Percentiles rank a stretch among this genome's conserved stretches.
These are phyloP conservation scores for Prionace glauca DNA, from an alignment of 2,797 vertebrate species.

Conservation along the genomic window DNA sequence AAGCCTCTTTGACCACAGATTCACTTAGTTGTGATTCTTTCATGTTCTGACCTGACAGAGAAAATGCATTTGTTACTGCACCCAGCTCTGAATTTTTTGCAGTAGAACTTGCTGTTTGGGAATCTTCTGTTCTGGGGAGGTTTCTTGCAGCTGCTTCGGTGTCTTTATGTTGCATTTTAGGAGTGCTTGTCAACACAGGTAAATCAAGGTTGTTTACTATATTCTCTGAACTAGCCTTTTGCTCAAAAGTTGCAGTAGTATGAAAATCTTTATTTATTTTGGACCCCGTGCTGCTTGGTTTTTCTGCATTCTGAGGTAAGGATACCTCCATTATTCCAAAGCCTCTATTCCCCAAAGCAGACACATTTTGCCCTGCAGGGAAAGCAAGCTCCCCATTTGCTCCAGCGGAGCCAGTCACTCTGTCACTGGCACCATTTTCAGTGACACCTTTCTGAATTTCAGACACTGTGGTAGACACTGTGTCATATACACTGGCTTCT, in stretches of 20 bases:
- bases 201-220: not conserved
- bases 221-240: not conserved
- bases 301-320: not conserved
- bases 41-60: not conserved
- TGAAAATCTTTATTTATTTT: not conserved
- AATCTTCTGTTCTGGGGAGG: not conserved
- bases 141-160: not conserved
- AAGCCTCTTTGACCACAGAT: not conserved
- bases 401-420: not conserved
- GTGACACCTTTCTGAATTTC: no score
- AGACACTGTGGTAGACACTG: not conserved
- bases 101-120: no score
- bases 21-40: not conserved
- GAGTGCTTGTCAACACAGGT: slow-evolving; percentile 21
- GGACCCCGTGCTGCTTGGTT: not conserved
- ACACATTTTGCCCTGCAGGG: not conserved
- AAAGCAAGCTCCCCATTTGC: not conserved
- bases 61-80: not conserved
- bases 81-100: not conserved
- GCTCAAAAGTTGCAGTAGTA: not conserved
- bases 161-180: not conserved
- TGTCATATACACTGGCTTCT: not conserved
- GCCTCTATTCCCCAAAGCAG: not conserved
- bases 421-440: not conserved
- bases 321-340: not conserved